Conservation (phyloP, 1,140 invertebrate species). For the Plutomurus gul region DNA sequence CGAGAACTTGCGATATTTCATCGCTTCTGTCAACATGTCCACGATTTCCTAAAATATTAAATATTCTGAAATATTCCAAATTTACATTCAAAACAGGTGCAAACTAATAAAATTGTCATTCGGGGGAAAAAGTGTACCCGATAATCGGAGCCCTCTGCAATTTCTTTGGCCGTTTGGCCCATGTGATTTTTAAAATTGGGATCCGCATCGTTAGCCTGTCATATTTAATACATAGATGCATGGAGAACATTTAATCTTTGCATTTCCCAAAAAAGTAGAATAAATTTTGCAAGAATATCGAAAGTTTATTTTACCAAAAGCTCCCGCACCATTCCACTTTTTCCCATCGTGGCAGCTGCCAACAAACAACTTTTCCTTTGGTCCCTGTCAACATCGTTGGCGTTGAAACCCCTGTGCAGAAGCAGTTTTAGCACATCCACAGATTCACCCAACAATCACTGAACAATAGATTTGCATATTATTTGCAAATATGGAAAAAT, state of each 20-base stretch:
- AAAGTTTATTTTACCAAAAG: too few relatives aligned
- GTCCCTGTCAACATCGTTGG: slow-evolving; percentile 6
- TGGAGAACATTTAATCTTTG: too few relatives aligned
- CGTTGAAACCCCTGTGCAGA: slow-evolving; percentile 21
- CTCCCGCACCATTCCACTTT: slow-evolving; percentile 31
- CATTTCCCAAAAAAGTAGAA: too few relatives aligned
- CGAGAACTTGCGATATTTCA: not conserved
- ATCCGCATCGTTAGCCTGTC: slow-evolving; percentile 30
- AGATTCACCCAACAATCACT: slow-evolving; percentile 31
- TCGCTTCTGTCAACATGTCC: not conserved
- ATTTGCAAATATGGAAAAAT: not conserved
- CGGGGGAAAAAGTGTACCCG: not conserved
- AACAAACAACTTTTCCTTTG: slow-evolving; percentile 46
- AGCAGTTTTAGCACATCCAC: slow-evolving; percentile 36
- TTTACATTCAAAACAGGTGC: not conserved
- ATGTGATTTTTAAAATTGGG: slow-evolving; percentile 43
- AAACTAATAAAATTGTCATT: not conserved
- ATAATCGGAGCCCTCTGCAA: not conserved
- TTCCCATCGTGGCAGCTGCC: slow-evolving; percentile 35
- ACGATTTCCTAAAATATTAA: not conserved
- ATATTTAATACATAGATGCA: too few relatives aligned
- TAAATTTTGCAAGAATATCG: too few relatives aligned
- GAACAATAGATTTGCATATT: not conserved
- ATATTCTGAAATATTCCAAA: not conserved
- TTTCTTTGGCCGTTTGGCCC: slow-evolving; percentile 29